phyloP scores from a whole-genome alignment of 1,140 invertebrate genomes.

The Octopus sinensis region DNA sequence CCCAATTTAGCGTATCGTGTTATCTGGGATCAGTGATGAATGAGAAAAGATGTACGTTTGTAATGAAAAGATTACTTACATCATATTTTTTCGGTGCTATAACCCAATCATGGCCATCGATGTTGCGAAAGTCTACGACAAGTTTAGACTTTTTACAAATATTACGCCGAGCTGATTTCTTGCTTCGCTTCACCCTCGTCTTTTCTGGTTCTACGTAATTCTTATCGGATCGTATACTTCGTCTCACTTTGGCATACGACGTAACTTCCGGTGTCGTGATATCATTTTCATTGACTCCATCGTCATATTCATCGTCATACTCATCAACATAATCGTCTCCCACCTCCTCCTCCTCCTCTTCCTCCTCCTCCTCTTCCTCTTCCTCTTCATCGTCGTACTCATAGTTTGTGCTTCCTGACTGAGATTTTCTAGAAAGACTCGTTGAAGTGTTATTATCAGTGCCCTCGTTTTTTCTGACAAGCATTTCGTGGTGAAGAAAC shows the following conservation, averaged over 20 bases:
- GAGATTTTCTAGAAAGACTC: neutral
- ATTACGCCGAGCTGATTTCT: slow-evolving; percentile 60
- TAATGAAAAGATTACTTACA: slow-evolving; percentile 27
- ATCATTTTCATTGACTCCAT: slow-evolving; percentile 4
- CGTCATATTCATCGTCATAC: neutral
- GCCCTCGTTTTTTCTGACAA: neutral
- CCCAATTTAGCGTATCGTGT: too few species aligned
- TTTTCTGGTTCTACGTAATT: neutral
- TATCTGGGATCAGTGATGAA: too few species aligned
- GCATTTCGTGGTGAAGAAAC: slow-evolving; percentile 35
- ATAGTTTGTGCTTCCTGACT: neutral
- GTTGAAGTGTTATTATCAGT: neutral
- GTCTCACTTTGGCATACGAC: slow-evolving; percentile 9
- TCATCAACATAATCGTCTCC: slow-evolving; percentile 14
- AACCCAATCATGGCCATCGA: slow-evolving; percentile 98
- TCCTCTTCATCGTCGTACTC: neutral
- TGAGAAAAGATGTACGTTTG: too few species aligned
- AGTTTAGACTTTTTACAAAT: slow-evolving; percentile 81
- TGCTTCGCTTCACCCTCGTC: slow-evolving; percentile 20
- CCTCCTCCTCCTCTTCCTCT: neutral
- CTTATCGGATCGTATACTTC: slow-evolving; percentile 27
- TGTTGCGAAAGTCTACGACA: slow-evolving; percentile 90
- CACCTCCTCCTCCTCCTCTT: neutral
- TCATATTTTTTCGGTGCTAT: slow-evolving; percentile 92
- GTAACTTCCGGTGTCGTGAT: neutral